Evolutionary conservation across 2,797 vertebrate species (phyloP).

Genomic region (Cuculus canorus): DNA sequence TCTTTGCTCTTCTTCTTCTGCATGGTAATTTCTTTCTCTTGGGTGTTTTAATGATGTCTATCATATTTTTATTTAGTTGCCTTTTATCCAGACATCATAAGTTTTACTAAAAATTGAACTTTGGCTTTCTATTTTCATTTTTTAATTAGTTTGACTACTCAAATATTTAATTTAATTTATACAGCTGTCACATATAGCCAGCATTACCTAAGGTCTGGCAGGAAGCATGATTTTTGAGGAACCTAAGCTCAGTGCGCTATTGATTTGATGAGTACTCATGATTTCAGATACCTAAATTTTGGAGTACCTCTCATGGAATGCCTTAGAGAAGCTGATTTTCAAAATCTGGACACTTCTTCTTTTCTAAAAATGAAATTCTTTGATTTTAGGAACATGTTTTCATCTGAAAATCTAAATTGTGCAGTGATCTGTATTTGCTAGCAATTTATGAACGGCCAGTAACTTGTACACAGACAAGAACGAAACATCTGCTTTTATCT

Average conservation of each 20-base stretch:
- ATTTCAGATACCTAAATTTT: neutral
- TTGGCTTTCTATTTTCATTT: neutral
- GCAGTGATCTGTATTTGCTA: neutral
- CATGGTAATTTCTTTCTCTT: neutral
- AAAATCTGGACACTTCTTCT: neutral
- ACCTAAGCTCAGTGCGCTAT: neutral
- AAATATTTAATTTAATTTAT: neutral
- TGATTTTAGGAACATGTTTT: neutral
- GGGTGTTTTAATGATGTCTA: neutral
- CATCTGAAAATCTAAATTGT: neutral
- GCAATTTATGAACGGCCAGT: neutral
- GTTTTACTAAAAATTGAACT: neutral
- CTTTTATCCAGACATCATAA: neutral
- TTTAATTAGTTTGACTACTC: neutral
- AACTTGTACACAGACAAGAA: neutral
- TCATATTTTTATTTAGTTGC: neutral
- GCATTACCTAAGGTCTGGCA: neutral
- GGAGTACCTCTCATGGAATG: neutral
- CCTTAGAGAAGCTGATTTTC: neutral
- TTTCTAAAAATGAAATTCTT: neutral
- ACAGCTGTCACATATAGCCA: neutral
- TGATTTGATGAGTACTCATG: neutral
- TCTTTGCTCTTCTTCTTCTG: neutral
- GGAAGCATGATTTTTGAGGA: neutral
- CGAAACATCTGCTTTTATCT: neutral